Base-by-base conservation (phyloP, 2,888 invertebrate genomes). In the Daptonema setosum region DNA sequence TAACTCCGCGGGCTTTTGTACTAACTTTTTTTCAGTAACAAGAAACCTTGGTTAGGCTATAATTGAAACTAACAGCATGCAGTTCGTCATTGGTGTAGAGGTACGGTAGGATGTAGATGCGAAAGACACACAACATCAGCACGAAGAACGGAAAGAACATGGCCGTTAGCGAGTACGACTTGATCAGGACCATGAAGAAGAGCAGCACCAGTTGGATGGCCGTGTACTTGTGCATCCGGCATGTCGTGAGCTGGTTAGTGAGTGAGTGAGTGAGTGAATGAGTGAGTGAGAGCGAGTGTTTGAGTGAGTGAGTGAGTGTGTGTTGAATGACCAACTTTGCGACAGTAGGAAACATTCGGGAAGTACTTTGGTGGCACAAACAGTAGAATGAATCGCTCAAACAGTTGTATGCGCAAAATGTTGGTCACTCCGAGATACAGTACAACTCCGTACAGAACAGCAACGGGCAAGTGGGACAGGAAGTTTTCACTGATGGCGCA, bases 301-400 rank as follows among this genome's bases (percentile, higher is more conserved):
- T n/a, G n/a, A n/a, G n/a, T n/a, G n/a, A n/a, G n/a, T n/a, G n/a
- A n/a, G n/a, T n/a, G n/a, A n/a, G n/a, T n/a, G n/a, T n/a, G n/a
- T n/a, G n/a, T n/a, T n/a, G n/a, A n/a, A n/a, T n/a, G n/a, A n/a
- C n/a, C n/a, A n/a, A 84, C 87, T 73, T 83, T 79, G 64, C 85
- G 78, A 48, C 90, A 88, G 72, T 86, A 91, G 5, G 83, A 80
- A 24, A 83, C 81, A 64, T 83, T 82, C 2, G 90, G 87, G 73
- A 90, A 88, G 73, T 93, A 87, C 72, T 91, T 90, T 2, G 84
- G 84, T 0, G 90, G 90, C 81, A 87, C 87, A 68, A 91, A 81
- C 63, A 88, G 80, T 52, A 91, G 76, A 64, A 83, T 80, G 63
- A 85, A 76, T 58, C 93, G 78, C 66, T 91, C 87, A 73, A 88